A percentile compares a stretch with the other conserved stretches of the same genome.
These are phyloP conservation scores for Aculops lycopersici DNA, from an alignment of 1,140 invertebrate species.

Conservation along the genomic window DNA sequence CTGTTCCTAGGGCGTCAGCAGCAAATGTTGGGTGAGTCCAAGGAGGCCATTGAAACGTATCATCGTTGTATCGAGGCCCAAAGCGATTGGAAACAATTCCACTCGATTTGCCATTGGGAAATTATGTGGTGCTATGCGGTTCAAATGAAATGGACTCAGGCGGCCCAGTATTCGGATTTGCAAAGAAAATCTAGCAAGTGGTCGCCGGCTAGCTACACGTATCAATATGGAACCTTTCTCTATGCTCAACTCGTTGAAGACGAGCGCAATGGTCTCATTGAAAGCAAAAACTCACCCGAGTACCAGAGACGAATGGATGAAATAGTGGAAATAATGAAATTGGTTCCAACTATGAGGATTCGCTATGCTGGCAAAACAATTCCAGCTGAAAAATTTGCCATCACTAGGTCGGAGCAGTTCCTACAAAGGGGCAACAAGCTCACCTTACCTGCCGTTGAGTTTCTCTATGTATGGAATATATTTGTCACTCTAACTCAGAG, in stretches of 20 bases:
- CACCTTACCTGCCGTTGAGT: conserved; percentile 21
- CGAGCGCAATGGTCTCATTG: conserved; percentile 14
- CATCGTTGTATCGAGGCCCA: conserved; percentile 50
- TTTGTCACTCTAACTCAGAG: conserved; percentile 48
- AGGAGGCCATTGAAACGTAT: conserved; percentile 33
- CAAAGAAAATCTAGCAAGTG: conserved; percentile 47
- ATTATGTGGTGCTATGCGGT: conserved; percentile 54
- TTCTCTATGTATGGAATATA: conserved; percentile 74
- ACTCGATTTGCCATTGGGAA: conserved; percentile 83
- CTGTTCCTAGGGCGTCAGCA: conserved; percentile 4
- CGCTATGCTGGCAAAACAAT: conserved; percentile 76
- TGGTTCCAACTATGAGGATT: conserved; percentile 45
- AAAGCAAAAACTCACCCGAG: conserved; percentile 10
- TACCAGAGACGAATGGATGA: neutral
- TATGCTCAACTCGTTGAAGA: conserved; percentile 21
- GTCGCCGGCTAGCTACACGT: conserved; percentile 64
- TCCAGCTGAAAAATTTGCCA: conserved; percentile 78
- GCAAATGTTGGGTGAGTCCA: conserved; percentile 2
- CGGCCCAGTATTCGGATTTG: conserved; percentile 31
- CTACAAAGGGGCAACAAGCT: neutral
- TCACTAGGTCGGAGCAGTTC: conserved; percentile 45
- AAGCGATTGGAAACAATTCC: conserved; percentile 60
- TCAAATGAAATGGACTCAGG: conserved; percentile 29
- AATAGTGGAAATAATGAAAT: conserved; percentile 10
- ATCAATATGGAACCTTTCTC: conserved; percentile 48